Evolutionary conservation across 2,888 invertebrate species (phyloP).

Genomic region (Lamellibrachia columna): DNA sequence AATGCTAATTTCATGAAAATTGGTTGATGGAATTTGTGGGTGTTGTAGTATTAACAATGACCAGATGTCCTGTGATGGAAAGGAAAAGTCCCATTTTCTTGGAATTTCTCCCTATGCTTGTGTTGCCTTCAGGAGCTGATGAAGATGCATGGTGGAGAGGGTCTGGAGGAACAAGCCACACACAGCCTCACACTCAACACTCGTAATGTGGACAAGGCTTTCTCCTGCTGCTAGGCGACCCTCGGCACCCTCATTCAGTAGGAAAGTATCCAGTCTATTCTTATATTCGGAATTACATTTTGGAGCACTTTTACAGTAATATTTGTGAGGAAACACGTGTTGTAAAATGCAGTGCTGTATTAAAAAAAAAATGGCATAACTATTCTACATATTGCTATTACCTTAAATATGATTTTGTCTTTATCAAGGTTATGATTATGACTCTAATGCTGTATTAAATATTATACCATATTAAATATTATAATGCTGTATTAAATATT

Average conservation of each 20-base stretch:
- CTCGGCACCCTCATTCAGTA: background rate
- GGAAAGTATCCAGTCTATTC: background rate
- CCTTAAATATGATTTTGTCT: background rate
- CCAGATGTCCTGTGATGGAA: no score
- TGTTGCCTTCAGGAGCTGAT: slow-evolving; percentile 31
- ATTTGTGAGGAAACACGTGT: background rate
- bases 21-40: no score
- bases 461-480: background rate
- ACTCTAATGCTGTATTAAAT: background rate
- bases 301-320: background rate
- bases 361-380: background rate
- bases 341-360: background rate
- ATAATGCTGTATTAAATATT: background rate
- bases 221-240: background rate
- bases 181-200: background rate
- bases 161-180: slow-evolving; percentile 18
- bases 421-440: background rate
- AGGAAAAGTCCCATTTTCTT: no score
- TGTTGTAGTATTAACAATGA: no score
- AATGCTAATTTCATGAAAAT: no score
- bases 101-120: background rate
- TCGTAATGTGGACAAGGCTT: background rate
- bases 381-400: background rate
- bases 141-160: slow-evolving; percentile 31
- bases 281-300: background rate